phyloP scores from a whole-genome alignment of 92 coral and sea anemone species.

The Porites divaricata region DNA sequence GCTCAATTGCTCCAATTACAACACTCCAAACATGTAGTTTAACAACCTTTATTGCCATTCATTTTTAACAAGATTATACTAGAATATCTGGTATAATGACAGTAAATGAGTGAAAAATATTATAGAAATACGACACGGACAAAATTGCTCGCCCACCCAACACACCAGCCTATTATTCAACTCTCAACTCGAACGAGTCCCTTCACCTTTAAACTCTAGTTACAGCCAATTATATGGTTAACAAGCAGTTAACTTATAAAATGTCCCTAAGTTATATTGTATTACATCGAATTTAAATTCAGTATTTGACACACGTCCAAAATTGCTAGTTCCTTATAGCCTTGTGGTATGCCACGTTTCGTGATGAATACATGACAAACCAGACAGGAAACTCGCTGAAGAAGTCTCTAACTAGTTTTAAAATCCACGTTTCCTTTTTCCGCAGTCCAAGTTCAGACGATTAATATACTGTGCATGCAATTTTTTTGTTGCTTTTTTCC shows the following conservation, averaged over 20 bases:
- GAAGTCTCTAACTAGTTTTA: not conserved
- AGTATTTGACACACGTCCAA: not conserved
- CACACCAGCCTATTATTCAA: not conserved
- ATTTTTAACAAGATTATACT: not conserved
- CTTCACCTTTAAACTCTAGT: not conserved
- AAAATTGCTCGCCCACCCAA: not conserved
- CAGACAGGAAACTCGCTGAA: not conserved
- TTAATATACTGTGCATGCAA: not conserved
- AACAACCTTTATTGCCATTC: slow-evolving; percentile 31
- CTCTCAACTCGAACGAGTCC: not conserved
- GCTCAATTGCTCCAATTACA: not conserved
- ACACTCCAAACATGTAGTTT: not conserved
- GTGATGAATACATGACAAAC: not conserved
- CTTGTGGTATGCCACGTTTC: not conserved
- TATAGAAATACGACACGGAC: not conserved
- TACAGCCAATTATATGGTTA: not conserved
- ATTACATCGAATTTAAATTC: not conserved
- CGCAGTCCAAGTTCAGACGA: not conserved
- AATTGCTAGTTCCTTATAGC: not conserved
- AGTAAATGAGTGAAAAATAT: not conserved
- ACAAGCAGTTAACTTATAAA: slow-evolving; percentile 6
- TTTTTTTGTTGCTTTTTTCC: not conserved
- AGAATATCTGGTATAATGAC: not conserved
- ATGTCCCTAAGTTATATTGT: not conserved
- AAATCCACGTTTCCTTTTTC: not conserved